Conservation (phyloP, 2,888 invertebrate species). For the Sphecodes monilicornis region DNA sequence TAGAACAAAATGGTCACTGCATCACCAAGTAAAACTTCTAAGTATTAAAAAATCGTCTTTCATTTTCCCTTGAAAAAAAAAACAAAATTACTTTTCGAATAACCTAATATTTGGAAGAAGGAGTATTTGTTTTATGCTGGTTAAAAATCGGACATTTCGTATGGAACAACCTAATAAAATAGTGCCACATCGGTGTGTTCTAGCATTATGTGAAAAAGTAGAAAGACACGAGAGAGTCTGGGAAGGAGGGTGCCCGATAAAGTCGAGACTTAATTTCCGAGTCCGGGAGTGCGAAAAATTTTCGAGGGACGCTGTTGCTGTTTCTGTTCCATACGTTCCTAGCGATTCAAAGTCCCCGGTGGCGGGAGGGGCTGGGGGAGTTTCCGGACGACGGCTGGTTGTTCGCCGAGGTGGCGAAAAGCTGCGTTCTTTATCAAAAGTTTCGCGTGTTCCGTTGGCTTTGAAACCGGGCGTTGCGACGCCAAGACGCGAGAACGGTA, state of each 20-base stretch:
- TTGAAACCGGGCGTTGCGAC: constrained; percentile 27
- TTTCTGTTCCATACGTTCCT: constrained; percentile 7
- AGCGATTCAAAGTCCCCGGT: not conserved
- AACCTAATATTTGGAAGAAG: too few relatives aligned
- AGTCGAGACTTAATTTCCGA: not conserved
- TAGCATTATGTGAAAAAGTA: not conserved
- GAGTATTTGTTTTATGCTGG: too few relatives aligned
- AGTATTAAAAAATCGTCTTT: too few relatives aligned
- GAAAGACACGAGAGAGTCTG: not conserved
- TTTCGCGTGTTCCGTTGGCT: constrained; percentile 18
- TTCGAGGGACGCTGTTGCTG: not conserved
- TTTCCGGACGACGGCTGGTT: not conserved
- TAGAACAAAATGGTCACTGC: too few relatives aligned
- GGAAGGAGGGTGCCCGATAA: not conserved
- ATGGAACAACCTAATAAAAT: not conserved
- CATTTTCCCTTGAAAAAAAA: too few relatives aligned
- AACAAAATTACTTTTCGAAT: too few relatives aligned
- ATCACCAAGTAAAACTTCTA: too few relatives aligned
- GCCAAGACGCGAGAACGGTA: constrained; percentile 29
- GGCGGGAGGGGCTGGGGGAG: too few relatives aligned
- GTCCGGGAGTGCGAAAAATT: constrained; percentile 6
- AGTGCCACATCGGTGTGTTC: not conserved
- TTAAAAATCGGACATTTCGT: not conserved
- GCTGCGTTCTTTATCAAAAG: constrained; percentile 25
- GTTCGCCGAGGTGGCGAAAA: constrained; percentile 6